A percentile compares a stretch with the other conserved stretches of the same genome.
Conservation (phyloP, 1,140 invertebrate genomes). For the Capitella teleta region DNA sequence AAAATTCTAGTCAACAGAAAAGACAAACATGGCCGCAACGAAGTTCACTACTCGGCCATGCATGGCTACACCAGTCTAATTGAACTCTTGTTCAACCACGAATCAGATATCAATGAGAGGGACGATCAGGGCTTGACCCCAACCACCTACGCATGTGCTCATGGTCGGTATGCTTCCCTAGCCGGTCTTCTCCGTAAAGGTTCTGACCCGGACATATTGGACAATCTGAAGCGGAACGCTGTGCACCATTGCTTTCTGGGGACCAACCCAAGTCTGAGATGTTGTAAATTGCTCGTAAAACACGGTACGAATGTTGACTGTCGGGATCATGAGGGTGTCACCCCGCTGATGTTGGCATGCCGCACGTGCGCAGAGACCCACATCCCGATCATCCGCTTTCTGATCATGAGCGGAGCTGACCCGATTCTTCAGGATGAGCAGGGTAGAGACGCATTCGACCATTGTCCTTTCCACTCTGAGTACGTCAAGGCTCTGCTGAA, state of each 20-base stretch:
- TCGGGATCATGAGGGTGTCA: conserved; percentile 9
- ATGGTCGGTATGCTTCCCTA: conserved; percentile 1
- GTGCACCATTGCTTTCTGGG: conserved; percentile 15
- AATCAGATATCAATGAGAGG: not conserved
- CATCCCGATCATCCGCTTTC: conserved; percentile 10
- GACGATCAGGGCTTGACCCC: conserved; percentile 4
- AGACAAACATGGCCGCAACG: conserved; percentile 6
- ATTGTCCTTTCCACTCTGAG: conserved; percentile 11
- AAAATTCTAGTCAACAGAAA: not conserved
- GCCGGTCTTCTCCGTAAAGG: conserved; percentile 7
- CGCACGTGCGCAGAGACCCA: conserved; percentile 7
- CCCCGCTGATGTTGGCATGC: conserved; percentile 16
- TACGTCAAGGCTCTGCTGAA: conserved; percentile 10
- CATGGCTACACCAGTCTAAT: conserved; percentile 4
- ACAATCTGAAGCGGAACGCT: conserved; percentile 6
- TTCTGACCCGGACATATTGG: conserved; percentile 4
- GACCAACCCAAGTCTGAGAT: conserved; percentile 8
- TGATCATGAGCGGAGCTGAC: conserved; percentile 15
- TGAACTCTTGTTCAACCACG: not conserved
- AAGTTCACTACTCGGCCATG: conserved; percentile 13
- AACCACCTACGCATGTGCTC: conserved; percentile 9
- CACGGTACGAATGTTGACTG: conserved; percentile 7
- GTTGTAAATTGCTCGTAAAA: conserved; percentile 6
- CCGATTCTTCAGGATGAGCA: conserved; percentile 12
- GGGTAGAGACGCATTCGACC: conserved; percentile 14